A percentile compares a stretch with the other conserved stretches of the same genome.
Evolutionary conservation across 2,797 vertebrate species (phyloP).

Genomic region (Diglossa cyanea): DNA sequence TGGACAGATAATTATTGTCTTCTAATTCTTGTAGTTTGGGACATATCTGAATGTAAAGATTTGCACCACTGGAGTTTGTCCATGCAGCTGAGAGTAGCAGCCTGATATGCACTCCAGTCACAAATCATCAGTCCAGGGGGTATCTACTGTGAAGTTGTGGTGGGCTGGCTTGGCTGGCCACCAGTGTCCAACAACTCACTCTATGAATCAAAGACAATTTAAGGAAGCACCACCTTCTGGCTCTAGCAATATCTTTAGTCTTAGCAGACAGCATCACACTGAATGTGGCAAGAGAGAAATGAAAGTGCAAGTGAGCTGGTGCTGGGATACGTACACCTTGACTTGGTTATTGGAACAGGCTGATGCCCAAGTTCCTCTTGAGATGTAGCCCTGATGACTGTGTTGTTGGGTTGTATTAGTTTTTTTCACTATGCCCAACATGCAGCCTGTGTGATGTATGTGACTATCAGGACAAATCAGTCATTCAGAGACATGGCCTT

Average conservation of each 20-base stretch:
- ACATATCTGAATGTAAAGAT: not conserved
- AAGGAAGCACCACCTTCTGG: not conserved
- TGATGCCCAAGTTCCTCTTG: not conserved
- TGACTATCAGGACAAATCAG: not conserved
- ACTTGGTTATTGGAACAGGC: not conserved
- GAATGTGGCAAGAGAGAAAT: not conserved
- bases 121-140: not conserved
- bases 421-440: not conserved
- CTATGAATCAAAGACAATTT: not conserved
- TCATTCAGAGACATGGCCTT: not conserved
- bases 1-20: not conserved
- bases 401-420: not conserved
- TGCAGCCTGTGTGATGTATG: not conserved
- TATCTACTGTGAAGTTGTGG: not conserved
- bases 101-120: not conserved
- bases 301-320: not conserved
- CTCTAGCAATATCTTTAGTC: not conserved
- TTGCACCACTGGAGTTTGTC: not conserved
- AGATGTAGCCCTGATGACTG: not conserved
- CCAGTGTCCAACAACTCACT: not conserved
- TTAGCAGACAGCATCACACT: not conserved
- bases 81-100: not conserved
- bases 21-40: not conserved
- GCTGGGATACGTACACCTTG: not conserved
- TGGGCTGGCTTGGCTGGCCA: too few relatives aligned